phyloP scores from a whole-genome alignment of 2,888 invertebrate species.

The Tenodera sinensis region DNA sequence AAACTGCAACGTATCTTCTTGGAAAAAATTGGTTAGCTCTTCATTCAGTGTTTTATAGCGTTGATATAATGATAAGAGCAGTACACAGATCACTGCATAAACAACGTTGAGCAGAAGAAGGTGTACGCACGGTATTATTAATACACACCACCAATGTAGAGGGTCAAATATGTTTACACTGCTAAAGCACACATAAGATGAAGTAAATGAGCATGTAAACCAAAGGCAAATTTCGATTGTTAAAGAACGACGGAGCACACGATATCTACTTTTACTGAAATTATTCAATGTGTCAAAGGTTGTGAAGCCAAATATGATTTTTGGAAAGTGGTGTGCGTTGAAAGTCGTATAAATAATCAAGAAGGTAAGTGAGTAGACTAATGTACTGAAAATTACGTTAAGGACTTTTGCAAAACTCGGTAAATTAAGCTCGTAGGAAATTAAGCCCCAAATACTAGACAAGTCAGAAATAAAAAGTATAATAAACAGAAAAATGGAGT shows the following conservation, averaged over 20 bases:
- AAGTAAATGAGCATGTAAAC: not conserved
- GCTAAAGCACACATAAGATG: not conserved
- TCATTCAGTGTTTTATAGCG: not conserved
- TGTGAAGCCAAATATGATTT: not conserved
- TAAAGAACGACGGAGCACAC: not conserved
- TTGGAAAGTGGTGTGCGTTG: not conserved
- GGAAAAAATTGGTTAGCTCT: not conserved
- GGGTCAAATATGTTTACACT: no score
- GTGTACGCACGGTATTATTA: not conserved
- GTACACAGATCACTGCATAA: not conserved
- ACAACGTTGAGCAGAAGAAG: not conserved
- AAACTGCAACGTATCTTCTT: not conserved
- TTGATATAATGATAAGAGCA: not conserved
- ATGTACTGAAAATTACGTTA: not conserved
- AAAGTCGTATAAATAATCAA: not conserved
- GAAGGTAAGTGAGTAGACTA: not conserved
- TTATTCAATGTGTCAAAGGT: not conserved
- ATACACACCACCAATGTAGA: no score
- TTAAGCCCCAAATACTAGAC: not conserved
- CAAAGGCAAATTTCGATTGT: not conserved
- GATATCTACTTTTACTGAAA: not conserved
- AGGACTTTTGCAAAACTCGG: not conserved
- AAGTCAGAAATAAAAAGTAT: not conserved
- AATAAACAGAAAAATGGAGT: not conserved
- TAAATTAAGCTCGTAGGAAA: not conserved